Percentiles rank a stretch among this genome's conserved stretches.
Evolutionary conservation across 2,113 vertebrate genomes (phyloP).

Genomic region (Mobula hypostoma): DNA sequence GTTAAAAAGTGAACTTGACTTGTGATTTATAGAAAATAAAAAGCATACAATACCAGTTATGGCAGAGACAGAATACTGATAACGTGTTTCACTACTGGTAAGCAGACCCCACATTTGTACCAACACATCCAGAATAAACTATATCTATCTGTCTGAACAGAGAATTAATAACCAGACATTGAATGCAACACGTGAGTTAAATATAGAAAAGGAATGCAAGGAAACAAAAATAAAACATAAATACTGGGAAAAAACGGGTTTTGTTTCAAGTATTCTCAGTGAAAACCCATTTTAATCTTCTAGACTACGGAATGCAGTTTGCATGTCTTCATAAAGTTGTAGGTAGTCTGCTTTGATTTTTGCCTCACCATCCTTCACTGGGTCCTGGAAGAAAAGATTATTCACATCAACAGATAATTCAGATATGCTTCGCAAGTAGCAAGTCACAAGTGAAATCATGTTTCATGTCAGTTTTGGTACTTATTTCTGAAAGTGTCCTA

Average conservation of each 20-base stretch:
- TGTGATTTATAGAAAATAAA: slow-evolving; percentile 21
- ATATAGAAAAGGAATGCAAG: slow-evolving; percentile 32
- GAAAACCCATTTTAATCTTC: slow-evolving; percentile 70
- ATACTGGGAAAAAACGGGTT: slow-evolving; percentile 26
- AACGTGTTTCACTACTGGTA: neutral
- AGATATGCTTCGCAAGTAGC: neutral
- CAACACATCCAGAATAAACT: slow-evolving; percentile 13
- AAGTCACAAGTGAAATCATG: neutral
- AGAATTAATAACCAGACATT: slow-evolving; percentile 18
- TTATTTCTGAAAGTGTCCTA: neutral
- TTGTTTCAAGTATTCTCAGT: slow-evolving; percentile 4
- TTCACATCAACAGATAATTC: neutral
- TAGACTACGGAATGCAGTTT: slow-evolving; percentile 90
- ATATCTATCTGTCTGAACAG: neutral
- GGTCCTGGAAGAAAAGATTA: slow-evolving; percentile 63
- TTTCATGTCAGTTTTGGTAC: neutral
- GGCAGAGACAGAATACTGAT: slow-evolving; percentile 17
- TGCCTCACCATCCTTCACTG: slow-evolving; percentile 84
- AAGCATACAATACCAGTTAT: slow-evolving; percentile 28
- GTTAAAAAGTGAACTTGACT: neutral
- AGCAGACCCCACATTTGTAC: slow-evolving; percentile 5
- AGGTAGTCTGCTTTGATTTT: slow-evolving; percentile 89
- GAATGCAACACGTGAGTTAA: neutral
- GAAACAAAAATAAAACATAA: slow-evolving; percentile 28
- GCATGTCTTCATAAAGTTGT: slow-evolving; percentile 94